A percentile compares a stretch with the other conserved stretches of the same genome.
Conservation (phyloP, 2,888 invertebrate genomes). For the Morpho achilles region DNA sequence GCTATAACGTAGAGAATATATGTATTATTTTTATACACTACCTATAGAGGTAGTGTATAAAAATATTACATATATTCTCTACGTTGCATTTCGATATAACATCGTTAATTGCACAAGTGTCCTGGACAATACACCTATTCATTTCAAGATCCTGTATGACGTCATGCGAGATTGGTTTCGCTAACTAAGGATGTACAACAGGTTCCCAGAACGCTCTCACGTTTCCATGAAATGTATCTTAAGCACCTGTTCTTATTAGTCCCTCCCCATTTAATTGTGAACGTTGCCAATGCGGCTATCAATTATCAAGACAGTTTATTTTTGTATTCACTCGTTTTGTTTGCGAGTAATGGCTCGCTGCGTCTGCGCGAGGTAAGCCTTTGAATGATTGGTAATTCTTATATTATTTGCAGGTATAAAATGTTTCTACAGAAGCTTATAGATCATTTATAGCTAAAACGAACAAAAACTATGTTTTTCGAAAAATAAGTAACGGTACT, state of each 20-base stretch:
- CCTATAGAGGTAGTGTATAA: too few relatives aligned
- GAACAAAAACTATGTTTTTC: too few relatives aligned
- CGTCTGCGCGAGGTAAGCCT: conserved; percentile 26
- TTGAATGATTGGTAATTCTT: conserved; percentile 17
- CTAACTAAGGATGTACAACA: conserved; percentile 37
- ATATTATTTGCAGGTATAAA: conserved; percentile 11
- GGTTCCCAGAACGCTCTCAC: conserved; percentile 57
- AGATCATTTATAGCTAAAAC: too few relatives aligned
- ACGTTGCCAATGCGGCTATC: conserved; percentile 51
- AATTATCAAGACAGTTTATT: conserved; percentile 52
- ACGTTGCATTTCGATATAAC: too few relatives aligned
- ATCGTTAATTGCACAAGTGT: not conserved
- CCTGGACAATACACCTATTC: conserved; percentile 16
- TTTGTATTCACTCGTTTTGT: conserved; percentile 35
- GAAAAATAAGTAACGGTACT: too few relatives aligned
- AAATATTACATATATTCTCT: too few relatives aligned
- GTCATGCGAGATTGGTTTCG: conserved; percentile 41
- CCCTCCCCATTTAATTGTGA: conserved; percentile 51
- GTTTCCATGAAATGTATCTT: conserved; percentile 54
- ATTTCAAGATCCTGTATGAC: conserved; percentile 39
- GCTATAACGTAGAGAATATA: too few relatives aligned
- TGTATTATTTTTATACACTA: too few relatives aligned
- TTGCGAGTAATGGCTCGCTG: conserved; percentile 35
- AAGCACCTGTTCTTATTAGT: conserved; percentile 62
- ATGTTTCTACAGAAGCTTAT: not conserved